Evolutionary conservation across 2,113 vertebrate genomes (phyloP), one percentile per base, ranked within the genome.

Genomic region (Aviceda subcristata): DNA sequence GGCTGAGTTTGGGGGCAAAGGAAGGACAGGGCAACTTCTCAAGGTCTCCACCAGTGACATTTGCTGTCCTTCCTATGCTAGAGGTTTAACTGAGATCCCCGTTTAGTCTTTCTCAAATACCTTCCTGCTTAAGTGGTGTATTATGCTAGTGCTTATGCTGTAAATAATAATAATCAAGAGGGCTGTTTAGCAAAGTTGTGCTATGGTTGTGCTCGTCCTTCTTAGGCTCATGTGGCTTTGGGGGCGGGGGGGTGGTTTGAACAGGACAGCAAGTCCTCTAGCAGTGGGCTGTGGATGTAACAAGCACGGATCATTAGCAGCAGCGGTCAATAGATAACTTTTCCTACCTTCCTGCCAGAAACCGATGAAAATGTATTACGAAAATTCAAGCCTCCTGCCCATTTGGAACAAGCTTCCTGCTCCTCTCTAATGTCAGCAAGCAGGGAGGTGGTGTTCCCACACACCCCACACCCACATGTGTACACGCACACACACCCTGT

Each of bases 281-380:
- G 84, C 73, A 87, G 86, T 23, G 53, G 57, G 27, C 84, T 92
- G 84, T 89, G 91, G 72, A 69, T 63, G 50, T 91, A 84, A 74
- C 0, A 0, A 59, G 62, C 89, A 96, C 0, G 3, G 94, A 82
- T 90, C 87, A 90, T 96, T 93, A 93, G 76, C 30, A 88, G 75
- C 46, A 50, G 45, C 0, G 0, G 75, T 93, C 88, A 94, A 8
- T 74, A 84, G 72, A 63, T 93, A 55, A 59, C 60, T 94, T 95
- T 95, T 80, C 85, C 76, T 83, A 62, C 88, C 38, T 66, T 84
- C 72, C 83, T 96, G 86, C 60, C 86, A 94, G 76, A 77, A 97
- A 63, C 51, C 1, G 4, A 6, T 86, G 90, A 71, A 95, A 94
- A 92, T 8, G 8, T 36, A 23, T 91, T 77, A 77, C 0, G 45